phyloP scores from a whole-genome alignment of 2,888 invertebrate species.

The Tipula helvola region DNA sequence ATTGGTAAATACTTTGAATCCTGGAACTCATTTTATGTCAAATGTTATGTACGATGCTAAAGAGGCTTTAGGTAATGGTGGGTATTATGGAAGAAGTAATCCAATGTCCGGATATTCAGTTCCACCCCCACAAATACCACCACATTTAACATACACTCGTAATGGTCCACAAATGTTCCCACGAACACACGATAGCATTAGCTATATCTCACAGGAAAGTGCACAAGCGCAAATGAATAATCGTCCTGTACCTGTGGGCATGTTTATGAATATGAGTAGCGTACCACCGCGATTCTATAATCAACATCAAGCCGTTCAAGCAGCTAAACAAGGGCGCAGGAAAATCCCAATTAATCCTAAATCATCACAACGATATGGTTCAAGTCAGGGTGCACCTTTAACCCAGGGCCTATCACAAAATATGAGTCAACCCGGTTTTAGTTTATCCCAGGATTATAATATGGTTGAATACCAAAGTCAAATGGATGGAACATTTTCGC shows the following conservation, averaged over 20 bases:
- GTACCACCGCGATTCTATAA: slow-evolving; percentile 65
- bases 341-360: slow-evolving; percentile 27
- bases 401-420: slow-evolving; percentile 69
- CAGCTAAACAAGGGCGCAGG: slow-evolving; percentile 35
- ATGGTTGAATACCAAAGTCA: slow-evolving; percentile 47
- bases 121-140: slow-evolving; percentile 9
- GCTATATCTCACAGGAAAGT: slow-evolving; percentile 81
- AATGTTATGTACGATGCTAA: slow-evolving; percentile 94
- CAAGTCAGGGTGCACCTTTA: slow-evolving; percentile 35
- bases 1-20: slow-evolving; percentile 85
- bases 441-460: slow-evolving; percentile 38
- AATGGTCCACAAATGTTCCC: slow-evolving; percentile 36
- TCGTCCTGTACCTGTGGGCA: slow-evolving; percentile 85
- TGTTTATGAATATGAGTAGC: slow-evolving; percentile 84
- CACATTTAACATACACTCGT: background rate
- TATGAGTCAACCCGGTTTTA: slow-evolving; percentile 54
- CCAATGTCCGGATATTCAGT: slow-evolving; percentile 20
- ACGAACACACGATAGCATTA: slow-evolving; percentile 74
- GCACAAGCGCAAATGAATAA: slow-evolving; percentile 62
- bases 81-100: slow-evolving; percentile 73
- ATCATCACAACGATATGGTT: slow-evolving; percentile 12
- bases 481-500: slow-evolving; percentile 88
- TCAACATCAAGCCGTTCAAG: slow-evolving; percentile 51
- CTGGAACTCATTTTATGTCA: slow-evolving; percentile 95
- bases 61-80: slow-evolving; percentile 88